A percentile compares a stretch with the other conserved stretches of the same genome.
Conservation (phyloP, 2,888 invertebrate species). For the Pachymerium ferrugineum region DNA sequence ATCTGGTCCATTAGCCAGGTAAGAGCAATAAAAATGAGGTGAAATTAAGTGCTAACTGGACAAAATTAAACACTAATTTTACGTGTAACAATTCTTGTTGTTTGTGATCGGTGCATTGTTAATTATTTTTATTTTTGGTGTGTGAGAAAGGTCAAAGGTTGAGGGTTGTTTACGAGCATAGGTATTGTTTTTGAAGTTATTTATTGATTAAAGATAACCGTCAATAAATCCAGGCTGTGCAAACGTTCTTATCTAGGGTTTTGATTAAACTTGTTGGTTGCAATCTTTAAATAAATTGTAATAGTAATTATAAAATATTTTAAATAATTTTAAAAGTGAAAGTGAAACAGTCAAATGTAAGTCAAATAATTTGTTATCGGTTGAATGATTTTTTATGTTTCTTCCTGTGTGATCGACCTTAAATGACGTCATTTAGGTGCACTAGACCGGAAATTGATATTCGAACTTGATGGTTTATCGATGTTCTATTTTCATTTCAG, state of each 20-base stretch:
- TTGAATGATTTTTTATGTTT: neutral
- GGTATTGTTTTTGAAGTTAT: no score
- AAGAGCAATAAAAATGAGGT: conserved; percentile 42
- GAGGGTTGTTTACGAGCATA: no score
- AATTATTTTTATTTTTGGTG: no score
- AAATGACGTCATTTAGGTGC: conserved; percentile 40
- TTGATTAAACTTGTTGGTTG: neutral
- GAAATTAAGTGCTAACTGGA: neutral
- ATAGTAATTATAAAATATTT: neutral
- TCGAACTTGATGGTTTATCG: neutral
- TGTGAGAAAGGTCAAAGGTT: no score
- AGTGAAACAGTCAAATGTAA: neutral
- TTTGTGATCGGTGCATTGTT: no score
- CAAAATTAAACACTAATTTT: no score
- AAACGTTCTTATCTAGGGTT: no score
- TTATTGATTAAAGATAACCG: no score
- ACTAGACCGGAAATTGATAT: conserved; percentile 36
- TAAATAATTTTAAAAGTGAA: neutral
- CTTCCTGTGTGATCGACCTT: conserved; percentile 44
- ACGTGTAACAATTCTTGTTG: neutral
- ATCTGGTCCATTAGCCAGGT: conserved; percentile 91
- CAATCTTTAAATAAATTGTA: neutral
- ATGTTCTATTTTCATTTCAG: neutral
- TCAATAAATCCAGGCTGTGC: no score
- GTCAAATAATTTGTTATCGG: neutral